Conservation (phyloP, 2,888 invertebrate species). For the Cremastobaeus sp. region DNA sequence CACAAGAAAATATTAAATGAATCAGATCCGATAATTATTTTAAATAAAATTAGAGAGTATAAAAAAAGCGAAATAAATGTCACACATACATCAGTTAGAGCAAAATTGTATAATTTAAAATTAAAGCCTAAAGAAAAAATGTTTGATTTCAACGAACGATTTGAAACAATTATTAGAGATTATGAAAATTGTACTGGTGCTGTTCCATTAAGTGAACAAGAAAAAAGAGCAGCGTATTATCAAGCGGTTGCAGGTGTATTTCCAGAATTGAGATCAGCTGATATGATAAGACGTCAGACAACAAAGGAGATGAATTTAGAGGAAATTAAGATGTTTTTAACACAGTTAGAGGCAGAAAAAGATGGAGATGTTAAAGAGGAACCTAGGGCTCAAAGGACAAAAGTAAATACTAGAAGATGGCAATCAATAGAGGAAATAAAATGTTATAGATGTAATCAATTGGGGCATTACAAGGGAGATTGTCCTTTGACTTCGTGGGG, state of each 20-base stretch:
- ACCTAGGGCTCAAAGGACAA: not conserved
- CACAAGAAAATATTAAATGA: constrained; percentile 49
- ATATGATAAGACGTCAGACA: constrained; percentile 21
- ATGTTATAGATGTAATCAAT: not conserved
- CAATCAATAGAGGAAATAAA: not conserved
- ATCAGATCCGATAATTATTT: constrained; percentile 41
- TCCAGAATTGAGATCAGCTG: constrained; percentile 18
- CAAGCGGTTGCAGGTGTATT: constrained; percentile 48
- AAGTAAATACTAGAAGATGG: too few relatives aligned
- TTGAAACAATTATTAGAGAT: constrained; percentile 47
- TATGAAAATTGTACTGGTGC: constrained; percentile 19
- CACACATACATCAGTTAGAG: constrained; percentile 43
- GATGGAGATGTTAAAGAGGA: not conserved
- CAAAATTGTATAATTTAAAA: constrained; percentile 20
- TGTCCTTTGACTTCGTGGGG: not conserved
- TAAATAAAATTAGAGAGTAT: constrained; percentile 27
- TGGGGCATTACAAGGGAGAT: not conserved
- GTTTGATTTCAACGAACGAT: constrained; percentile 37
- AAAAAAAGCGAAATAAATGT: constrained; percentile 40
- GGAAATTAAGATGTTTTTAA: not conserved
- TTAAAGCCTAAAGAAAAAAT: constrained; percentile 20
- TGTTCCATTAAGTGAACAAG: constrained; percentile 25
- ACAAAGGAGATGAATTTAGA: constrained; percentile 44
- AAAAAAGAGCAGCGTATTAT: constrained; percentile 47
- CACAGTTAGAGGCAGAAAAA: not conserved